Conservation (phyloP, 2,113 vertebrate species). For the Dermatemys mawii region DNA sequence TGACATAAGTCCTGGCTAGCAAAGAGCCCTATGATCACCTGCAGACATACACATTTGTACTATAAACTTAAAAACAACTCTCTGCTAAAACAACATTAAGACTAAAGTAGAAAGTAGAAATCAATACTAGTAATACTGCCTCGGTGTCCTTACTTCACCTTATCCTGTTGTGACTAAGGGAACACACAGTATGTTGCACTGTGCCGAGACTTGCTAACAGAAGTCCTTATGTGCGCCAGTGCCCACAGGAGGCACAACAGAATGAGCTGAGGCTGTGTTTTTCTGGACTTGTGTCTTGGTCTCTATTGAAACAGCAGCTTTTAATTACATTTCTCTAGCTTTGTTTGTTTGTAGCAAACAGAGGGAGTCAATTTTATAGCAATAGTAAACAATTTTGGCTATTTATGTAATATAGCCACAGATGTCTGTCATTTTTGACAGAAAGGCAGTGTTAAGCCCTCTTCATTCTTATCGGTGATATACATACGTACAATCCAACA, state of each 20-base stretch:
- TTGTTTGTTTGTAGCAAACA: not conserved
- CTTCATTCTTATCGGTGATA: not conserved
- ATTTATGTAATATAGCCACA: fast-evolving
- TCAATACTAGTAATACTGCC: not conserved
- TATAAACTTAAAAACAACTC: not conserved
- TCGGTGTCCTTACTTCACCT: constrained; percentile 4
- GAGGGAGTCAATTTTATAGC: not conserved
- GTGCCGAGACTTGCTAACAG: not conserved
- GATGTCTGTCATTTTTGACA: constrained; percentile 23
- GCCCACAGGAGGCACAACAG: fast-evolving
- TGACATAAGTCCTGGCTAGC: not conserved
- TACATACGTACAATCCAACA: not conserved
- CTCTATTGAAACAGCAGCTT: not conserved
- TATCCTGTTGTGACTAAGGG: not conserved
- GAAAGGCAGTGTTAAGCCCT: not conserved
- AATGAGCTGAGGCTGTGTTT: not conserved
- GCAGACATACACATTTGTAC: not conserved
- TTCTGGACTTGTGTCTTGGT: not conserved
- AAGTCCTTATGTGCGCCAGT: not conserved
- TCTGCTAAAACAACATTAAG: not conserved
- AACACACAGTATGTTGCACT: not conserved
- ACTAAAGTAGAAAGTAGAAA: not conserved
- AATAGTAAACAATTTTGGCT: constrained; percentile 10
- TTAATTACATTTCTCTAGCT: constrained; percentile 3
- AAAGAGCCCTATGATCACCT: fast-evolving